These are phyloP conservation scores for Blastobasis lacticolella DNA, from an alignment of 2,888 invertebrate species.

Conservation along the genomic window DNA sequence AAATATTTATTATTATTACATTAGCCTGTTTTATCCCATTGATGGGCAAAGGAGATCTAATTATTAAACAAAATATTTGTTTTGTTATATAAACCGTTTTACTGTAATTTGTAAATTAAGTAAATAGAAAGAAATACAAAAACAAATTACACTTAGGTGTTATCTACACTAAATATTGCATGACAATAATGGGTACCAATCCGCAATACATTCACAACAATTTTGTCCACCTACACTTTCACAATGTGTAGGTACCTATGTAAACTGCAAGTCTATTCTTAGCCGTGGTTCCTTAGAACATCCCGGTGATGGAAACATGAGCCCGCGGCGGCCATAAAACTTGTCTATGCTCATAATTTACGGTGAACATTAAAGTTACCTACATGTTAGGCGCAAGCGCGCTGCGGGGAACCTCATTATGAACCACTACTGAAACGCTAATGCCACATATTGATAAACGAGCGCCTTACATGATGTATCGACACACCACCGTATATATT, in stretches of 20 bases:
- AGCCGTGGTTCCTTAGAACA: conserved; percentile 6
- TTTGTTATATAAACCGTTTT: no score
- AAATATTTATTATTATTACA: no score
- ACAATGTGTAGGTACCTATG: neutral
- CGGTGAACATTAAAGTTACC: conserved; percentile 24
- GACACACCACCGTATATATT: neutral
- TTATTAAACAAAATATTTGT: no score
- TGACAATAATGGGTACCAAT: no score
- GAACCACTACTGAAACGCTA: conserved; percentile 25
- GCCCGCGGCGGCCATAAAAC: conserved; percentile 16
- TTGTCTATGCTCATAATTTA: conserved; percentile 24
- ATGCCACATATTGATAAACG: conserved; percentile 15
- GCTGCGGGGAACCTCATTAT: conserved; percentile 26
- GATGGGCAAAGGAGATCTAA: no score
- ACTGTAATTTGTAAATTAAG: no score
- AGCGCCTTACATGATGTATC: conserved; percentile 12
- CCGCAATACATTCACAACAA: no score
- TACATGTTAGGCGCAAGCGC: conserved; percentile 22
- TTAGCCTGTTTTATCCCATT: no score
- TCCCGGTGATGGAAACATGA: conserved; percentile 19
- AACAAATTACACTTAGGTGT: no score
- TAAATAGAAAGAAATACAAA: no score
- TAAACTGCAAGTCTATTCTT: conserved; percentile 11
- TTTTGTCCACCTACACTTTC: no score
- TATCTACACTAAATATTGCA: no score